Evolutionary conservation across 2,888 invertebrate species (phyloP).

Genomic region (Myathropa florea): DNA sequence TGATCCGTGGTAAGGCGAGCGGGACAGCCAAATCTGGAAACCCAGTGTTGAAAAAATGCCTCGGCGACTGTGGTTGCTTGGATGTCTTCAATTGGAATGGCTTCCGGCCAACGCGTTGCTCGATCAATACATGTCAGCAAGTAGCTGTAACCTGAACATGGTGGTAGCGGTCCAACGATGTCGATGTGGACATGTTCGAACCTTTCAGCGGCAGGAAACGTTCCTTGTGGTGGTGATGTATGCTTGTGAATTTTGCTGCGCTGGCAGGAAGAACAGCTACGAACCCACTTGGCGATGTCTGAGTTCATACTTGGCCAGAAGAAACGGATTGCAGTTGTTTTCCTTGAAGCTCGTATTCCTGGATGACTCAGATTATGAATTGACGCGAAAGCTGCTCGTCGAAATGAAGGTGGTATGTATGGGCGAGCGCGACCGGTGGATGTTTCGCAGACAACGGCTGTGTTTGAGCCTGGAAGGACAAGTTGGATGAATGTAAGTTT

Average conservation of each 20-base stretch:
- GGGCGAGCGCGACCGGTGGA: slow-evolving; percentile 29
- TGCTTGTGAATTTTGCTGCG: slow-evolving; percentile 1
- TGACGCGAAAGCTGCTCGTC: slow-evolving; percentile 10
- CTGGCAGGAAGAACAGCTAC: no score
- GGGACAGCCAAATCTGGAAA: no score
- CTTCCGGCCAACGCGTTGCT: no score
- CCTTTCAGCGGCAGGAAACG: slow-evolving; percentile 31
- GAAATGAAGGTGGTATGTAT: slow-evolving; percentile 18
- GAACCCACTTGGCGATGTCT: slow-evolving; percentile 28
- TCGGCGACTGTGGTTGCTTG: slow-evolving; percentile 41
- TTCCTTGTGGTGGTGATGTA: not conserved
- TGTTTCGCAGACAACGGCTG: slow-evolving; percentile 52
- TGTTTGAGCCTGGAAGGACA: slow-evolving; percentile 20
- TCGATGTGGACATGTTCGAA: slow-evolving; percentile 79
- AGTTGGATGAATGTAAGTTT: slow-evolving; percentile 36
- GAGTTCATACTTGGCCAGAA: slow-evolving; percentile 63
- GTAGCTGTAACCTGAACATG: slow-evolving; percentile 74
- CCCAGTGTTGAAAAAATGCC: no score
- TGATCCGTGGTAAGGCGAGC: no score
- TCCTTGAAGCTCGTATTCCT: not conserved
- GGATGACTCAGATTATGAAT: slow-evolving; percentile 56
- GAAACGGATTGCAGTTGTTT: slow-evolving; percentile 1
- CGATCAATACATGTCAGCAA: slow-evolving; percentile 69
- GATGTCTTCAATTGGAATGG: not conserved
- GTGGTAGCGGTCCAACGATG: slow-evolving; percentile 70